phyloP scores from a whole-genome alignment of 2,113 vertebrate genomes.

The Cyanoliseus patagonus region DNA sequence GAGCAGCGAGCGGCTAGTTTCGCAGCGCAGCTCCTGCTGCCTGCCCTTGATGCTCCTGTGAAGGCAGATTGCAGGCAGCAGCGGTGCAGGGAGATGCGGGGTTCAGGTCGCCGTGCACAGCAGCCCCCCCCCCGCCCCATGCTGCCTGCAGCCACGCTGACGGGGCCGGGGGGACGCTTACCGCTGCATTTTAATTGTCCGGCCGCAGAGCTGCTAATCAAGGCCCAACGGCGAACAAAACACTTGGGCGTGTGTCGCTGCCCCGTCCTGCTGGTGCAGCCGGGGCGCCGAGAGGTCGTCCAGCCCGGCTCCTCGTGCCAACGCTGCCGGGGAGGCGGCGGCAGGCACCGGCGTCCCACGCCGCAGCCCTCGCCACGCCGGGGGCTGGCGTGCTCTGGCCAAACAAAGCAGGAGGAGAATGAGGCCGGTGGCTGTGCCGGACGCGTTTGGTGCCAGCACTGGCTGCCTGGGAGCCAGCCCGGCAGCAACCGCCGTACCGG shows the following conservation, averaged over 20 bases:
- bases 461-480: not conserved
- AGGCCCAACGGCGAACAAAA: not conserved
- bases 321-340: not conserved
- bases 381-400: not conserved
- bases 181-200: constrained; percentile 53
- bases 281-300: not conserved
- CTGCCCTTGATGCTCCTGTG: not conserved
- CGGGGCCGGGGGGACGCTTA: not conserved
- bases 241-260: not conserved
- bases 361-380: not conserved
- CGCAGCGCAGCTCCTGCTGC: not conserved
- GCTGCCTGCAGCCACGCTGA: not conserved
- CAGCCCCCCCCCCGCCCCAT: not conserved
- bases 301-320: not conserved
- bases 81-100: not conserved
- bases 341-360: not conserved
- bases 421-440: not conserved
- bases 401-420: constrained; percentile 9
- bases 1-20: not conserved
- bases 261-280: not conserved
- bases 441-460: not conserved
- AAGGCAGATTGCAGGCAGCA: not conserved
- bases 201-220: not conserved
- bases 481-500: not conserved
- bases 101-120: not conserved